These are phyloP conservation scores for Torymus tubicola DNA, from an alignment of 2,888 invertebrate genomes.

Conservation along the genomic window DNA sequence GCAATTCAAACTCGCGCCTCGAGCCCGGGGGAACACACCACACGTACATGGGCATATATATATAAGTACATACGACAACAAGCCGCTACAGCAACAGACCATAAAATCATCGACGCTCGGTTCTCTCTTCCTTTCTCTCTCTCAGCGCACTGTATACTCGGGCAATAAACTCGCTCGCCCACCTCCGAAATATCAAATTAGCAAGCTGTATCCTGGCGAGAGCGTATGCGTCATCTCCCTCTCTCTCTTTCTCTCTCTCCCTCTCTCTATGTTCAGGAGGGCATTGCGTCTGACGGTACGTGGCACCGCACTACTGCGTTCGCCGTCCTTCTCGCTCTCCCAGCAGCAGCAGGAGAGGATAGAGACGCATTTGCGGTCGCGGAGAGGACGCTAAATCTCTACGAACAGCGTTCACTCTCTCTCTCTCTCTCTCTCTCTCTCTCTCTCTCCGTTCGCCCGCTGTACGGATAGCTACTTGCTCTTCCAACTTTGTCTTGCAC, in stretches of 20 bases:
- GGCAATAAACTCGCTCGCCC: slow-evolving; percentile 19
- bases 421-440: not conserved
- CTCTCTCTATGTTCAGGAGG: not conserved
- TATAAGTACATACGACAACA: no score
- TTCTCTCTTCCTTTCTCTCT: no score
- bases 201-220: not conserved
- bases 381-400: not conserved
- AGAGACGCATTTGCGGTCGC: not conserved
- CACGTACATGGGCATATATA: no score
- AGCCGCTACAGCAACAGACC: not conserved
- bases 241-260: not conserved
- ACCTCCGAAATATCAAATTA: slow-evolving; percentile 48
- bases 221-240: no score
- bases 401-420: not conserved
- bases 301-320: not conserved
- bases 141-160: no score
- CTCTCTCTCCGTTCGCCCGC: not conserved
- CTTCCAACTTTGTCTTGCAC: slow-evolving; percentile 29
- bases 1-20: slow-evolving; percentile 13
- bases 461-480: slow-evolving; percentile 18
- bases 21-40: no score
- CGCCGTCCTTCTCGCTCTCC: not conserved
- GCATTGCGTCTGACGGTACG: slow-evolving; percentile 20
- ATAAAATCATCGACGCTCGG: slow-evolving; percentile 30
- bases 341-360: no score